Conservation (phyloP, 2,797 vertebrate species). For the Halcyon chelicuti region DNA sequence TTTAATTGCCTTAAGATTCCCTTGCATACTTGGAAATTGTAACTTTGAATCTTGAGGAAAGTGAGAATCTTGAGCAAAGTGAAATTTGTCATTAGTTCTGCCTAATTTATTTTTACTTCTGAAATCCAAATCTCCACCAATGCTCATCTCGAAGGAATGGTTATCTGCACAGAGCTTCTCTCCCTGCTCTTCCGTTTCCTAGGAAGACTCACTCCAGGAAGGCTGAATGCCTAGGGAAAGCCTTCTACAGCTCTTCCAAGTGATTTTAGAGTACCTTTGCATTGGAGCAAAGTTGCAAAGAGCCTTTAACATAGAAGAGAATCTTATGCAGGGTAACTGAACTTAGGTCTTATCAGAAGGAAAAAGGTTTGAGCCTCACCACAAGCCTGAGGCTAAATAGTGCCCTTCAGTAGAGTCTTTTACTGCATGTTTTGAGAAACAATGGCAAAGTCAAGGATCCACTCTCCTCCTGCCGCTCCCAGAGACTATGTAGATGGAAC, state of each 20-base stretch:
- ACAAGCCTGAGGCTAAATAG: background rate
- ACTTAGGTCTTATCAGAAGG: background rate
- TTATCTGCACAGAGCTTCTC: background rate
- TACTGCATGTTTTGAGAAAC: accelerated
- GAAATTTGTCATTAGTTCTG: background rate
- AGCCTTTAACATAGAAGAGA: background rate
- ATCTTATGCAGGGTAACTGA: background rate
- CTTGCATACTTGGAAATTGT: background rate
- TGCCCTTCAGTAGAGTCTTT: background rate
- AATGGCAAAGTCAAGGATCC: background rate
- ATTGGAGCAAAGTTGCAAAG: background rate
- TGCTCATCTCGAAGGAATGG: background rate
- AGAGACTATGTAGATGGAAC: accelerated
- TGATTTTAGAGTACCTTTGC: background rate
- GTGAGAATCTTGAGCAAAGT: background rate
- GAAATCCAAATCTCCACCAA: background rate
- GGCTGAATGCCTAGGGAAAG: background rate
- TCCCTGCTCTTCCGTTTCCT: no score
- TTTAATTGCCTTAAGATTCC: background rate
- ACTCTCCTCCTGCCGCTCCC: background rate
- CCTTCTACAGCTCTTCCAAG: background rate
- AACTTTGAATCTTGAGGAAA: background rate
- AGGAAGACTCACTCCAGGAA: background rate
- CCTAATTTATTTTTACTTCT: background rate
- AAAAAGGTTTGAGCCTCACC: background rate